Percentiles rank a stretch among this genome's conserved stretches.
These are phyloP conservation scores for Schizopygopsis pylzovi DNA, from an alignment of 2,797 vertebrate species.

Conservation along the genomic window DNA sequence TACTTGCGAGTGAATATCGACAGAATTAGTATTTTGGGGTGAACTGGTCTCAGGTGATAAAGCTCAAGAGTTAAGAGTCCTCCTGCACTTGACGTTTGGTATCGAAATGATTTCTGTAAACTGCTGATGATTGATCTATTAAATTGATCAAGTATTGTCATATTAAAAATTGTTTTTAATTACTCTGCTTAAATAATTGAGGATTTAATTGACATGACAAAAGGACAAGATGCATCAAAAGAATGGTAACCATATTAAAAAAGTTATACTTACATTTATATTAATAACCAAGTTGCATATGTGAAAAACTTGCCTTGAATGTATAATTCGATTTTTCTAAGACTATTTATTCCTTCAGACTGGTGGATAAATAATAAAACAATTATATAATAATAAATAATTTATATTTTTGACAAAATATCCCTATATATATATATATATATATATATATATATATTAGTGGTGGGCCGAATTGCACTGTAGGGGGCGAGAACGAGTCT, in stretches of 20 bases:
- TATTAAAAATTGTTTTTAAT: background rate
- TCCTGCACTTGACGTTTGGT: background rate
- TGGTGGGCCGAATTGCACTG: too few species aligned
- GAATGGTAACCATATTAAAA: background rate
- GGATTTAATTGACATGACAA: background rate
- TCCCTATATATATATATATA: too few species aligned
- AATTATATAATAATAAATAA: too few species aligned
- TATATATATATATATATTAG: too few species aligned
- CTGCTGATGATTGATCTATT: slow-evolving; percentile 18
- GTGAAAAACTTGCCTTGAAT: background rate
- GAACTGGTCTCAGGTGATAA: slow-evolving; percentile 25
- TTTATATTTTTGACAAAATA: too few species aligned
- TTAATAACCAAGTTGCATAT: background rate
- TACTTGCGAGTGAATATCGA: background rate
- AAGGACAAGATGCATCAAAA: background rate
- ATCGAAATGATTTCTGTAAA: slow-evolving; percentile 9
- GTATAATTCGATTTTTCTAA: background rate
- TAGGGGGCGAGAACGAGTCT: too few species aligned
- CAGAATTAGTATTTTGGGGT: background rate
- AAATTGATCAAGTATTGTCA: slow-evolving; percentile 6
- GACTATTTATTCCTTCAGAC: background rate
- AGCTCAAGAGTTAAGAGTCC: slow-evolving; percentile 22
- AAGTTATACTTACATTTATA: background rate
- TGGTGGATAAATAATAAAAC: background rate
- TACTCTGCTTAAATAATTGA: background rate